Evolutionary conservation across 2,888 invertebrate genomes (phyloP).

Genomic region (Cerceris rybyensis): DNA sequence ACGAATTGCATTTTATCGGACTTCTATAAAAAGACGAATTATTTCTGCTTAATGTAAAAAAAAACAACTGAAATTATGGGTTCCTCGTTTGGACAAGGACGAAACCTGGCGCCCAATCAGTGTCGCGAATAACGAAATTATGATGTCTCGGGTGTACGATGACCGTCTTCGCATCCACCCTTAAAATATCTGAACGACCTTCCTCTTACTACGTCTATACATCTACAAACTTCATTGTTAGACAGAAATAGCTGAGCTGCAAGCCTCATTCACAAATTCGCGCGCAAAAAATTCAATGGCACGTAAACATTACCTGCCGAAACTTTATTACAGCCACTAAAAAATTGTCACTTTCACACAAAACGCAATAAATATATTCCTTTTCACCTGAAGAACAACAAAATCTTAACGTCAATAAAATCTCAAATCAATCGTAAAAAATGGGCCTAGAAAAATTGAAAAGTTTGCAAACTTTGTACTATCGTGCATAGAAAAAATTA

Average conservation of each 20-base stretch:
- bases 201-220: not conserved
- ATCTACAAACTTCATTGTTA: not conserved
- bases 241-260: not conserved
- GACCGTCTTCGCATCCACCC: conserved; percentile 27
- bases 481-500: too few species aligned
- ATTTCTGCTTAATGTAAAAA: conserved; percentile 12
- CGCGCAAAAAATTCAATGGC: not conserved
- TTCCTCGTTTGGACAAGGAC: conserved; percentile 32
- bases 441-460: too few species aligned
- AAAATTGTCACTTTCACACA: not conserved
- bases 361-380: too few species aligned
- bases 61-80: conserved; percentile 30
- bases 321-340: not conserved
- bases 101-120: conserved; percentile 55
- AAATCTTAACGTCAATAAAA: too few species aligned
- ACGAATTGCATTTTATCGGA: too few species aligned
- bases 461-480: too few species aligned
- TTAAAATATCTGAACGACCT: conserved; percentile 24
- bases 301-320: not conserved
- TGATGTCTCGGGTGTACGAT: conserved; percentile 28
- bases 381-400: too few species aligned
- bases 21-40: too few species aligned
- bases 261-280: conserved; percentile 10
- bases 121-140: conserved; percentile 46
- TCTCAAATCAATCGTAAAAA: too few species aligned